Evolutionary conservation across 64 coral and sea anemone genomes (phyloP).

Genomic region (Porites lutea): DNA sequence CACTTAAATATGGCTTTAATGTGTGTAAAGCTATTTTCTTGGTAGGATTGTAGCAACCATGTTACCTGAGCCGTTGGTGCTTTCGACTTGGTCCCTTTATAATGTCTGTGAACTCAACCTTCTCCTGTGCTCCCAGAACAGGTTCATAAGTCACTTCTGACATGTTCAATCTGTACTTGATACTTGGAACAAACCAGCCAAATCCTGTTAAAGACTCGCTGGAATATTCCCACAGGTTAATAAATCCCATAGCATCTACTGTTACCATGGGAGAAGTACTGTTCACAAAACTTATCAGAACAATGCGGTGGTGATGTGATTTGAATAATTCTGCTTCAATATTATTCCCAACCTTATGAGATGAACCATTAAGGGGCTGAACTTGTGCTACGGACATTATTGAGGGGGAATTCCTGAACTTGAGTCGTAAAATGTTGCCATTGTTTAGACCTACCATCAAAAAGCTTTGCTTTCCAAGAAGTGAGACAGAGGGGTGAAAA

Average conservation of each 20-base stretch:
- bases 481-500: conserved; percentile 75
- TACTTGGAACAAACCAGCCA: conserved; percentile 83
- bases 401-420: not conserved
- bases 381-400: not conserved
- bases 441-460: conserved; percentile 76
- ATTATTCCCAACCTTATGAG: conserved; percentile 65
- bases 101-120: conserved; percentile 79
- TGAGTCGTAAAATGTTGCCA: conserved; percentile 86
- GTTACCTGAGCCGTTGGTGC: conserved; percentile 8
- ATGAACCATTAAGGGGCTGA: conserved; percentile 18
- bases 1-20: too few relatives aligned
- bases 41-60: not conserved
- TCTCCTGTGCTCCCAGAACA: conserved; percentile 51
- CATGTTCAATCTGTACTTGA: conserved; percentile 79
- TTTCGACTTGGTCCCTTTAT: conserved; percentile 66
- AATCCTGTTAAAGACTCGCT: conserved; percentile 78
- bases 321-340: conserved; percentile 89
- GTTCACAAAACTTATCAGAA: conserved; percentile 79
- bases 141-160: conserved; percentile 79
- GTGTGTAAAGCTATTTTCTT: not conserved
- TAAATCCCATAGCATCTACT: conserved; percentile 76
- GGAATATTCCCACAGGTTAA: conserved; percentile 82
- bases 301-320: conserved; percentile 74
- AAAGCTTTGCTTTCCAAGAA: conserved; percentile 71
- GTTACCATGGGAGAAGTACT: conserved; percentile 81